phyloP scores from a whole-genome alignment of 2,113 vertebrate genomes.

The Eonycteris spelaea region DNA sequence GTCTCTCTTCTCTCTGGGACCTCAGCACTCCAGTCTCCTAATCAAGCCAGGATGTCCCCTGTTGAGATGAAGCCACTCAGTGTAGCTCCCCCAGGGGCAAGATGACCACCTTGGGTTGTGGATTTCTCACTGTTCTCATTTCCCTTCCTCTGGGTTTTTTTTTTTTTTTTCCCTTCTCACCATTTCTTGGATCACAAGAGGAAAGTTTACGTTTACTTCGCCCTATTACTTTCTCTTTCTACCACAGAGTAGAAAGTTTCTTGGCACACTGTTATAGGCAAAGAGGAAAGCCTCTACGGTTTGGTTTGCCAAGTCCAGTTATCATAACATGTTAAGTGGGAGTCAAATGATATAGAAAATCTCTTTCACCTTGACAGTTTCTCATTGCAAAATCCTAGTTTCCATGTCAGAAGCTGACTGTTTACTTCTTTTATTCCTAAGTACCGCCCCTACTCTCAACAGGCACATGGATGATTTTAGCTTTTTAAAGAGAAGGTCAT shows the following conservation, averaged over 20 bases:
- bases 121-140: background rate
- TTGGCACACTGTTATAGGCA: background rate
- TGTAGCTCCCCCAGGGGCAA: background rate
- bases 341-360: background rate
- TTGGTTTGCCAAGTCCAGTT: background rate
- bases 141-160: background rate
- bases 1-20: background rate
- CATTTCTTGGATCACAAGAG: background rate
- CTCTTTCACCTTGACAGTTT: constrained; percentile 7
- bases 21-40: background rate
- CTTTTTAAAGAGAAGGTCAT: background rate
- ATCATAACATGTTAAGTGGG: background rate
- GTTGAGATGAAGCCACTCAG: background rate
- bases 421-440: constrained; percentile 4
- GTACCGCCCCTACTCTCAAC: background rate
- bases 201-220: background rate
- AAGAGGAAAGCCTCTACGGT: background rate
- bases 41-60: background rate
- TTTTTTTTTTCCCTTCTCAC: background rate
- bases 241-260: background rate
- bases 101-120: background rate
- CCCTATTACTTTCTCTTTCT: background rate
- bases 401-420: background rate
- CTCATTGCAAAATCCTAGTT: background rate
- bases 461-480: background rate